Evolutionary conservation across 2,113 vertebrate genomes (phyloP), one percentile per base, ranked within the genome.

Genomic region (Sclerurus mexicanus): DNA sequence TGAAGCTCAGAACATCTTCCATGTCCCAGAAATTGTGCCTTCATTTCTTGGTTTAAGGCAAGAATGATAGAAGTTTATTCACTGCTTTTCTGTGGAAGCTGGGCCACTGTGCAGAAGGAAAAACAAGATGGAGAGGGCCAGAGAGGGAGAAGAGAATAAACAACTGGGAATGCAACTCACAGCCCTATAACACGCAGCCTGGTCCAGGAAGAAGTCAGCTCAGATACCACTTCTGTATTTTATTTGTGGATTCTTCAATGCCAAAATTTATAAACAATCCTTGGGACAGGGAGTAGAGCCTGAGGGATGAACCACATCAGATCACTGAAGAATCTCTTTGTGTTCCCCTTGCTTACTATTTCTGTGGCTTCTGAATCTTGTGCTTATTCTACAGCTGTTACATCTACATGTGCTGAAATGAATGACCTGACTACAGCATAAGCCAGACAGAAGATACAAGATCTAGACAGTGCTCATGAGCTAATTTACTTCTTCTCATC

Each of bases 161-260:
- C 35, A 71, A n/a, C 39, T 74, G 75, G 44, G 30, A 84, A 19
- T 20, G 13, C 33, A 69, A 27, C 37, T 86, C 56, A 40, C 18
- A 72, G 31, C 33, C 46, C 33, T 4, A 2, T 23, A 49, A 47
- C 24, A 63, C 0, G 0, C 42, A 62, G 50, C 15, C 50, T 80
- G 73, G 42, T 19, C 18, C 23, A 35, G 21, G 64, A 86, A 74
- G 75, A 60, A 16, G 39, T 28, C 62, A 75, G 27, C 27, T 89
- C 39, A 59, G 14, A 21, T 33, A 23, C 19, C 0, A 0, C 31
- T 83, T 39, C n/a, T 67, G 15, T 67, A 20, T 74, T 86, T 93
- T 59, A 46, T 84, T 66, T 1, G 4, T 77, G 46, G 33, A 67
- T 81, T 84, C 19, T 77, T 93, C 68, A 77, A 1, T 23, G 13